phyloP scores from a whole-genome alignment of 1,140 invertebrate genomes.

The Tetragnatha versicolor region DNA sequence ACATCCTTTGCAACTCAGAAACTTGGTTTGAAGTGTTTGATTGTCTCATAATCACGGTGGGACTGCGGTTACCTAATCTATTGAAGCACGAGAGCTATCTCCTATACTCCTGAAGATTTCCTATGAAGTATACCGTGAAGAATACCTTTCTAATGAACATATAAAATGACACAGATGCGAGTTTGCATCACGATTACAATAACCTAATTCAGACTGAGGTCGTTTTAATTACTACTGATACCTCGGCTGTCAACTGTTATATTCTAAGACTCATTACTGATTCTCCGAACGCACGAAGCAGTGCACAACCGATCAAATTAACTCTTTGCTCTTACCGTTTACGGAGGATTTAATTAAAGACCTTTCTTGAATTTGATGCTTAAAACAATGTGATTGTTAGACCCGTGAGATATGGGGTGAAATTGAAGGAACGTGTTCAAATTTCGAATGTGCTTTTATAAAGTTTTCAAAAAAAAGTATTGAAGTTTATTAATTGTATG shows the following conservation, averaged over 20 bases:
- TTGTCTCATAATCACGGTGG: neutral
- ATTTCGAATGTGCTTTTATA: no score
- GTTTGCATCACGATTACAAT: neutral
- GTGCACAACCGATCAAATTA: neutral
- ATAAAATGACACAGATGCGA: no score
- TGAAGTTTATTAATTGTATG: no score
- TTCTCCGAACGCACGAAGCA: neutral
- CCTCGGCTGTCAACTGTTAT: neutral
- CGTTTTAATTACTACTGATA: slow-evolving; percentile 18
- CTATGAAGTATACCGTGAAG: no score
- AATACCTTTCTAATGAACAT: no score
- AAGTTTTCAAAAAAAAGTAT: no score
- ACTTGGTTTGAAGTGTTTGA: neutral
- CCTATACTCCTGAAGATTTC: no score
- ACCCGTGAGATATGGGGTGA: no score
- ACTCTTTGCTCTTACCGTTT: neutral
- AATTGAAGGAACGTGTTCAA: no score
- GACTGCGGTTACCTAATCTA: neutral
- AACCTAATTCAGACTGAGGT: neutral
- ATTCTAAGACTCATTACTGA: neutral
- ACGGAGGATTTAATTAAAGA: neutral
- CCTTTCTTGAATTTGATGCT: neutral
- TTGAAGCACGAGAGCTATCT: no score
- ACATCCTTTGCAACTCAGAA: neutral
- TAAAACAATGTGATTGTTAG: no score